Evolutionary conservation across 2,113 vertebrate genomes (phyloP), one percentile per base, ranked within the genome.

Genomic region (Tamias sibiricus): DNA sequence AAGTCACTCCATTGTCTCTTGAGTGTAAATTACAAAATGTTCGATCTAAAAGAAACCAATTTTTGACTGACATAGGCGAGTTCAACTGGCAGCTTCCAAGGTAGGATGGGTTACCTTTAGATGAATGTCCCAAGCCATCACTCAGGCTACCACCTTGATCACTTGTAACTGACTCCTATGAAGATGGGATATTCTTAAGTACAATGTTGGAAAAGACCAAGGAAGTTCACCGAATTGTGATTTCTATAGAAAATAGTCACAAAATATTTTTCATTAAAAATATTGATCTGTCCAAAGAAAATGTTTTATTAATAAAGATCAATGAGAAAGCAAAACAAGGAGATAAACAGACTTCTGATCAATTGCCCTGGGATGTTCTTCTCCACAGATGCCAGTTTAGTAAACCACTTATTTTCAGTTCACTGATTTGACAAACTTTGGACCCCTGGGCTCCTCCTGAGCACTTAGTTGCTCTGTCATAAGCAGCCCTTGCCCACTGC

Each of bases 1-100:
- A 94, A 93, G 11, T 87, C 42, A n/a, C 40, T 81, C 87, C 37
- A 85, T 74, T 89, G 82, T 89, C 59, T 92, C 79, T 49, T 66
- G 95, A 94, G 49, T 79, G 42, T 62, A 57, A 95, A 95, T 57
- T 90, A 3, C 49, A 37, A 35, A 81, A 6, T 57, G 14, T 84
- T 30, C 7, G 54, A 77, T 82, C 11, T 30, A 64, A 94, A 91
- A n/a, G 26, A 11, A 69, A n/a, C 5, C 24, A 32, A 20, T 47
- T 83, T 84, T n/a, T 40, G 88, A 59, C 40, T 84, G 42, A 35
- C 40, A 16, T 3, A 49, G 52, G 37, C 37, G 49, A 35, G n/a
- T 17, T 44, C 68, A 49, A 1, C 8, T 81, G 87, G 44, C 62
- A 64, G 35, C 44, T 81, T 57, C 47, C 19, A 49, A 42, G 6